These are phyloP conservation scores for Trypoxylon attenuatum DNA, from an alignment of 2,888 invertebrate genomes.

Conservation along the genomic window DNA sequence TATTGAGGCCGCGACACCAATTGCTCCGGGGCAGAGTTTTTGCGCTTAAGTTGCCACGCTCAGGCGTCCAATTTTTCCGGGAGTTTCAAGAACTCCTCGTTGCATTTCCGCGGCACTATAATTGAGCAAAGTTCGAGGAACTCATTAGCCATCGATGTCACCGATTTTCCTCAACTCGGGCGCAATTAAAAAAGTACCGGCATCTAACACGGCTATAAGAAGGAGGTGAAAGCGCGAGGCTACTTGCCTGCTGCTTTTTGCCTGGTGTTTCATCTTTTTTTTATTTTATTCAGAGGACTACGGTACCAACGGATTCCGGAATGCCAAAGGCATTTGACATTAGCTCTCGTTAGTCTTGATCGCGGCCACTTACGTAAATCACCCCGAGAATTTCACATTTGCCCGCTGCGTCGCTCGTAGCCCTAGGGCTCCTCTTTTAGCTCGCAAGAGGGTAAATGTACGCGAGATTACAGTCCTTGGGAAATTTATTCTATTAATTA, in stretches of 20 bases:
- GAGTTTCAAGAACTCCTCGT: background rate
- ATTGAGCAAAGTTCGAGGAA: slow-evolving; percentile 26
- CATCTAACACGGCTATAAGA: slow-evolving; percentile 22
- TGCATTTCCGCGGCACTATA: slow-evolving; percentile 6
- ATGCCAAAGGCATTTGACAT: slow-evolving; percentile 52
- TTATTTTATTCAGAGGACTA: background rate
- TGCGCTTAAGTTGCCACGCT: no score
- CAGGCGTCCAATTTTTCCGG: no score
- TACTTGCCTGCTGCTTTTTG: no score
- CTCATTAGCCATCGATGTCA: slow-evolving; percentile 42
- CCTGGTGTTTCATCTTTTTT: no score
- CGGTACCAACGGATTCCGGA: slow-evolving; percentile 26
- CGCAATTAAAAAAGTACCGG: slow-evolving; percentile 37
- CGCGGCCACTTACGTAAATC: slow-evolving; percentile 62
- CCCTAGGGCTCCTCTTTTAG: background rate
- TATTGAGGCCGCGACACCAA: no score
- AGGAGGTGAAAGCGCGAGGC: no score
- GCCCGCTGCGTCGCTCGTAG: slow-evolving; percentile 19
- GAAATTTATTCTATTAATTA: slow-evolving; percentile 64
- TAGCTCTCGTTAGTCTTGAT: slow-evolving; percentile 63
- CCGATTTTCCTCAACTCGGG: slow-evolving; percentile 26
- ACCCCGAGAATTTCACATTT: slow-evolving; percentile 55
- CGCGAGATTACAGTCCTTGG: slow-evolving; percentile 49
- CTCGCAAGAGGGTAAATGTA: background rate
- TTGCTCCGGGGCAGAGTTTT: no score